Conservation (phyloP, 2,113 vertebrate species). For the cattle (Bos taurus) region DNA sequence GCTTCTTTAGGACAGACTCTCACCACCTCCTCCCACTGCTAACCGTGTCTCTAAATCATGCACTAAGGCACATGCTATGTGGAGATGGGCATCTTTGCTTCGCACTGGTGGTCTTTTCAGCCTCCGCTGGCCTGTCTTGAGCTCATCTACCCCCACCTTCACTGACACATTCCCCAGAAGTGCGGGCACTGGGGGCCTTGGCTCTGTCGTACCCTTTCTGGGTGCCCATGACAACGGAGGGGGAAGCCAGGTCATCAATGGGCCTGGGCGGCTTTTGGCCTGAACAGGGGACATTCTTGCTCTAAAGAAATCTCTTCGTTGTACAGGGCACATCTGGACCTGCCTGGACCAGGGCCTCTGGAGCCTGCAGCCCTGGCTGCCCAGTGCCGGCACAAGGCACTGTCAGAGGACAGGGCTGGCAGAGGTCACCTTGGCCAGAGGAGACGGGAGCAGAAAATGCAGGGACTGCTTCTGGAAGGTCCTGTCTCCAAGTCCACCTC, state of each 20-base stretch:
- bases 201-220: no score
- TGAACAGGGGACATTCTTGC: neutral
- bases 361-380: neutral
- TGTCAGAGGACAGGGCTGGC: neutral
- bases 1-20: neutral
- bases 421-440: no score
- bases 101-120: neutral
- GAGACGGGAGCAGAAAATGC: fast-evolving
- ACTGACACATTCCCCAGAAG: neutral
- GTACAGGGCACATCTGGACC: neutral
- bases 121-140: neutral
- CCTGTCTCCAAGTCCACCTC: fast-evolving
- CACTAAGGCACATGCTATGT: fast-evolving
- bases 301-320: neutral
- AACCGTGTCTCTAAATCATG: neutral
- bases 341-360: no score
- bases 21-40: neutral
- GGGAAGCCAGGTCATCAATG: neutral
- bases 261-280: no score
- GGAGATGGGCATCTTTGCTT: neutral
- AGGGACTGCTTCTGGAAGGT: neutral
- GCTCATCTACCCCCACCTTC: neutral
- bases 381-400: fast-evolving
- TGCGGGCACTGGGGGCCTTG: neutral
- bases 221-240: fast-evolving